Evolutionary conservation across 2,797 vertebrate genomes (phyloP).

Genomic region (Phrynocephalus forsythii): DNA sequence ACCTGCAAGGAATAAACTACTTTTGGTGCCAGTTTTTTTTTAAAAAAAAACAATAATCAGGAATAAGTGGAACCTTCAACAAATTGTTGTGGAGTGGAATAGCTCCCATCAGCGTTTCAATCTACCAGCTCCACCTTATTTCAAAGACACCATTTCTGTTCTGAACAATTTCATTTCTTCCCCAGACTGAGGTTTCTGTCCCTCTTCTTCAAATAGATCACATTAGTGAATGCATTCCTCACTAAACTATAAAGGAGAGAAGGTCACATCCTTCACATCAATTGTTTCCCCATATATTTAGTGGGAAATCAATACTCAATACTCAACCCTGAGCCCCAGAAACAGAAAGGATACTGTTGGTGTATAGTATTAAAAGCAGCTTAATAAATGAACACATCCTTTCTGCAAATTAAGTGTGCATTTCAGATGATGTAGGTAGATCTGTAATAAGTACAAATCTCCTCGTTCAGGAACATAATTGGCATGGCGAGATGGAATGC

Average conservation of each 20-base stretch:
- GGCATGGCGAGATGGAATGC: constrained; percentile 53
- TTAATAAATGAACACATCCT: constrained; percentile 60
- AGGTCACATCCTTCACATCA: too few relatives aligned
- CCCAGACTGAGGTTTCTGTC: neutral
- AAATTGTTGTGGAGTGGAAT: neutral
- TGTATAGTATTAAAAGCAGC: constrained; percentile 62
- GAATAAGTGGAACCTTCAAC: neutral
- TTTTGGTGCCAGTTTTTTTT: neutral
- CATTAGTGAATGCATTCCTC: neutral
- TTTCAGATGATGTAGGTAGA: constrained; percentile 64
- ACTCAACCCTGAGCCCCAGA: neutral
- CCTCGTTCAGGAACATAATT: constrained; percentile 67
- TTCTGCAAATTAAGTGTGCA: constrained; percentile 60
- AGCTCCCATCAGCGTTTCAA: neutral
- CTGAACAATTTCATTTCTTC: neutral
- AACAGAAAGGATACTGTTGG: constrained; percentile 51
- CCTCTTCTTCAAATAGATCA: neutral
- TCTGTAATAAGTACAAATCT: constrained; percentile 60
- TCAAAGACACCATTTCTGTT: neutral
- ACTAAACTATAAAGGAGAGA: neutral
- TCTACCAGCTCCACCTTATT: neutral
- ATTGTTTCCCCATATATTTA: neutral
- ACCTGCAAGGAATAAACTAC: too few relatives aligned
- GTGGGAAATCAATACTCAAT: too few relatives aligned
- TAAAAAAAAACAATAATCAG: constrained; percentile 59